Base-by-base conservation (phyloP, 2,888 invertebrate genomes). In the Apeira syringaria region DNA sequence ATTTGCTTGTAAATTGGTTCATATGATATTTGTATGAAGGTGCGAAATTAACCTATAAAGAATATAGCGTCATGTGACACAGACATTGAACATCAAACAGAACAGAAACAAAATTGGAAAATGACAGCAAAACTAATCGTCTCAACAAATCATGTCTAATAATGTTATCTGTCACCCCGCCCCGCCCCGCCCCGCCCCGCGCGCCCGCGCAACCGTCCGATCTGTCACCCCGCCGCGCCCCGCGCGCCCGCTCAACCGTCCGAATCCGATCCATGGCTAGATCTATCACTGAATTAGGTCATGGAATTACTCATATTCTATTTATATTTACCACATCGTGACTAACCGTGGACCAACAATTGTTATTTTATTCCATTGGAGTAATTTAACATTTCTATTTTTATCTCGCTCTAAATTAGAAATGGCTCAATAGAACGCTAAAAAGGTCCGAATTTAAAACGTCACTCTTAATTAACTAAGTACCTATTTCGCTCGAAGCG, bases 201-300 rank as follows among this genome's bases (percentile, higher is more conserved):
- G n/a, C n/a, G n/a, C 7, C 22, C 18, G 25, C 17, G 39, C 34
- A 10, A 9, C 18, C 33, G 20, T 34, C 38, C 11, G 34, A 38
- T 45, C 45, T 45, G 39, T 45, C 45, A 34, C 8, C 6, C 6
- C 8, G 24, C n/a, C n/a, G n/a, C n/a, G n/a, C n/a, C n/a, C n/a
- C n/a, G n/a, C n/a, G n/a, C n/a, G n/a, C 7, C 22, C 18, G 25
- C 17, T 45, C 34, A 10, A 9, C 18, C 33, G 20, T 34, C 38
- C 11, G 34, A 38, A 18, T 29, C 24, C 32, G 15, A 38, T 30
- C 34, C 30, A 38, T 27, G 30, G 35, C 29, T 20, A 41, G 33
- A 37, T 44, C 34, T 31, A 41, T 49, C 45, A 38, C n/a, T 18
- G 17, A 55, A 51, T 45, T 50, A 43, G 49, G 43, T 45, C 45